phyloP scores from a whole-genome alignment of 2,797 vertebrate genomes.

The Ptychadena robeensis region DNA sequence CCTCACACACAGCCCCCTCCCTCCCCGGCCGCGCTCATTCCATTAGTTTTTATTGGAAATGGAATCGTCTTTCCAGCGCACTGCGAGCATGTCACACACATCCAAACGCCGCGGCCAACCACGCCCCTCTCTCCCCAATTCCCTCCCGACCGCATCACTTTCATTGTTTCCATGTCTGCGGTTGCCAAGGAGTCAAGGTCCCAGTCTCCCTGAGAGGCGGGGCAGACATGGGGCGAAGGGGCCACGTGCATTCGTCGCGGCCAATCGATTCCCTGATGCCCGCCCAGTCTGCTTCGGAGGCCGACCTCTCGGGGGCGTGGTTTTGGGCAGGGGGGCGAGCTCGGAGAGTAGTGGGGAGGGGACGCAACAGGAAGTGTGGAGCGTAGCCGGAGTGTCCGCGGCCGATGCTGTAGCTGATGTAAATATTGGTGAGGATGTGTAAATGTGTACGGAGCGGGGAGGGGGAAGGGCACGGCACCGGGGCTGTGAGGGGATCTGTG shows the following conservation, averaged over 20 bases:
- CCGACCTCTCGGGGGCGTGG: slow-evolving; percentile 35
- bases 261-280: slow-evolving; percentile 4
- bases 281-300: neutral
- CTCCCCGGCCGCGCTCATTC: neutral
- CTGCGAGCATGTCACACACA: neutral
- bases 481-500: neutral
- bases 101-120: neutral
- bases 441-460: neutral
- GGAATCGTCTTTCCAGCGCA: neutral
- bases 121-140: slow-evolving; percentile 37
- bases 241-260: slow-evolving; percentile 21
- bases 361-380: slow-evolving; percentile 60
- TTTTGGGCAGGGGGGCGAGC: neutral
- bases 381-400: slow-evolving; percentile 41
- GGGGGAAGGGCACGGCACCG: neutral
- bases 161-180: slow-evolving; percentile 60
- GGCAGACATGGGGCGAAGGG: neutral
- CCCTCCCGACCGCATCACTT: slow-evolving; percentile 58
- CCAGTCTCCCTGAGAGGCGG: slow-evolving; percentile 29
- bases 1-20: neutral
- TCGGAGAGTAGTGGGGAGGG: slow-evolving; percentile 51
- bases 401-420: slow-evolving; percentile 53
- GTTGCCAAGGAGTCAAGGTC: slow-evolving; percentile 53
- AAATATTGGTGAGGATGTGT: slow-evolving; percentile 49
- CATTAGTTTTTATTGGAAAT: neutral